Evolutionary conservation across 2,797 vertebrate genomes (phyloP), one percentile per base, ranked within the genome.

Genomic region (Euthynnus affinis): DNA sequence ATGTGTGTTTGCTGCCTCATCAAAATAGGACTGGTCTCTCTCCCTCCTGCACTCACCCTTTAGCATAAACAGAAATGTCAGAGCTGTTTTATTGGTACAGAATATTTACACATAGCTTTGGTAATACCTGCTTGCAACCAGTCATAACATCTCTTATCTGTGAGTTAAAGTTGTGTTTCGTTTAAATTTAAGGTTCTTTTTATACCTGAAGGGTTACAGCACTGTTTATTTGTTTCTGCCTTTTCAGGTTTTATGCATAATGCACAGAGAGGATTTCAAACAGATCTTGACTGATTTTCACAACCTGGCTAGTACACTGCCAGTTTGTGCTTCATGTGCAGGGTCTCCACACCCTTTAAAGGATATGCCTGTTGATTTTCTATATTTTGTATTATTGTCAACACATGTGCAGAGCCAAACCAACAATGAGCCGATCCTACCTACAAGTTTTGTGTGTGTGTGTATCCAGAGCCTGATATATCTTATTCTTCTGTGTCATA

Each of bases 1-100:
- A 2, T 40, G 77, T 77, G 76, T 17, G 82, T 84, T 80, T 88
- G 85, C 87, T 74, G 85, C 82, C 72, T 86, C 84, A 85, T 89
- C 81, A 75, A 84, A 89, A 91, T 22, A 57, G 75, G 66, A 66
- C 46, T 2, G 44, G 42, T 64, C 82, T 57, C 72, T 23, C 75
- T 63, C 69, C 32, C 62, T 40, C 20, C 48, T 53, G 55, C 27
- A 27, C 52, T 83, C 80, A 32, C 27, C 60, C 67, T 58, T 87
- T 46, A 74, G 85, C 81, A 81, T 71, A 78, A 79, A 89, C 52
- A 76, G 20, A 82, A 76, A 85, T 66, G 61, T 70, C 65, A 78
- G 59, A 37, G 74, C 62, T 71, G 56, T 75, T 84, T 82, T 82
- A 75, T 76, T 73, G 53, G 18, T 29, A 42, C 34, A n/a, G 56